Evolutionary conservation across 2,113 vertebrate genomes (phyloP).

Genomic region (Sinocyclocheilus anophthalmus): DNA sequence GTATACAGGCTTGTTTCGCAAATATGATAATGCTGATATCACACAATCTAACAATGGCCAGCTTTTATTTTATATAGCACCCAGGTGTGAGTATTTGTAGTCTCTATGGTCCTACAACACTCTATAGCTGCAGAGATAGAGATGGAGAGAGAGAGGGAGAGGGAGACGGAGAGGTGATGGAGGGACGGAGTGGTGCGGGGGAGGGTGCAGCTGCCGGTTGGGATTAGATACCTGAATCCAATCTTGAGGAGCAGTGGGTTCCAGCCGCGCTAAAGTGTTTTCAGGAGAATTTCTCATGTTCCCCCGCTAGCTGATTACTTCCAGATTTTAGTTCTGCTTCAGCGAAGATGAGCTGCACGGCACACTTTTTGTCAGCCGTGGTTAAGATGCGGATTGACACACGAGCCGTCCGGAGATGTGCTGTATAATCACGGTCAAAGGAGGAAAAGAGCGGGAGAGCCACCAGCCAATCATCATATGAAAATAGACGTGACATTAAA

Average conservation of each 20-base stretch:
- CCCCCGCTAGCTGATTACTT: conserved; percentile 95
- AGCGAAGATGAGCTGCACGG: conserved; percentile 85
- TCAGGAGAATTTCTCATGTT: conserved; percentile 93
- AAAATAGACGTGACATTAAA: conserved; percentile 51
- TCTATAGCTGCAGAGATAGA: conserved; percentile 75
- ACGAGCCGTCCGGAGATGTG: conserved; percentile 65
- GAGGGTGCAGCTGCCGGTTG: conserved; percentile 82
- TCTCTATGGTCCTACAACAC: conserved; percentile 88
- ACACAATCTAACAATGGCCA: conserved; percentile 77
- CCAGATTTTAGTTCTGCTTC: conserved; percentile 98
- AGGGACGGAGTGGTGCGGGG: conserved; percentile 71
- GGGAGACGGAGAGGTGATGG: conserved; percentile 69
- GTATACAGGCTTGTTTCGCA: background rate
- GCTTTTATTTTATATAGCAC: conserved; percentile 92
- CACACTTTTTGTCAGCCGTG: conserved; percentile 81
- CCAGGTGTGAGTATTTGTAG: conserved; percentile 83
- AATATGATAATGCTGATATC: background rate
- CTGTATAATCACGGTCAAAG: conserved; percentile 70
- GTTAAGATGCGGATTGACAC: conserved; percentile 84
- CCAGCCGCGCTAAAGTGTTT: conserved; percentile 94
- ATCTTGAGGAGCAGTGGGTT: conserved; percentile 89
- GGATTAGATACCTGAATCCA: conserved; percentile 97
- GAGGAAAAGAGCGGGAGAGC: conserved; percentile 42
- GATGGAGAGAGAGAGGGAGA: conserved; percentile 67
- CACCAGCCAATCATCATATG: conserved; percentile 53